Base-by-base conservation (phyloP, 2,113 vertebrate species). In the Grammomys surdaster region DNA sequence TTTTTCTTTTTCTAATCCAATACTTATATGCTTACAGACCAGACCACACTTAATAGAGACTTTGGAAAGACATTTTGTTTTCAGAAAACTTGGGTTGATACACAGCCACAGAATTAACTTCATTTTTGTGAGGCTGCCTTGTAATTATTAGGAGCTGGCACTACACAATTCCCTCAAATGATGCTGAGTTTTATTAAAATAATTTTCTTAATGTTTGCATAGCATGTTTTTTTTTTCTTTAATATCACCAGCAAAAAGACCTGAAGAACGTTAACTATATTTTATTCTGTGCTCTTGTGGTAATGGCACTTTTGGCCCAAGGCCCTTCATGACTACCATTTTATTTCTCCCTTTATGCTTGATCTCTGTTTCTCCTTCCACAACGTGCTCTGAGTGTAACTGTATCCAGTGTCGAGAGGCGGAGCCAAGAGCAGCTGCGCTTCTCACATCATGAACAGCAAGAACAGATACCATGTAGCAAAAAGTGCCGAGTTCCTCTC, bases 301-400 rank as follows among this genome's bases (percentile, higher is more conserved):
- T 97, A 98, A 97, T 97, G 95, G 95, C 72, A 22, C 48, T 96
- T 97, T 97, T 97, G 97, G 97, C 97, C 89, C 56, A 36, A 82
- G 93, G 94, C 89, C 93, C 77, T 96, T 90, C 69, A 76, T 92
- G 86, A 86, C 76, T 94, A 88, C 81, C 90, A 40, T 84, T 97
- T 96, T 90, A 81, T 95, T 93, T 86, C 22, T 97, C 85, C 60
- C 48, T 96, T 96, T 96, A 90, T 94, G 89, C 92, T 91, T 94
- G 54, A 70, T 82, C 84, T 91, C 88, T 90, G 94, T 95, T 95
- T 96, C 72, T 81, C 56, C 54, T 58, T 36, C 69, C 60, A 90
- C 91, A 95, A 96, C 96, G 70, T 1, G 43, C 48, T 87, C 91
- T 36, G 24, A 70, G n/a, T 33, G 51, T 51, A 63, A 89, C 7